Evolutionary conservation across 2,888 invertebrate genomes (phyloP), one percentile per base, ranked within the genome.

Genomic region (Trissonchulus sp.): DNA sequence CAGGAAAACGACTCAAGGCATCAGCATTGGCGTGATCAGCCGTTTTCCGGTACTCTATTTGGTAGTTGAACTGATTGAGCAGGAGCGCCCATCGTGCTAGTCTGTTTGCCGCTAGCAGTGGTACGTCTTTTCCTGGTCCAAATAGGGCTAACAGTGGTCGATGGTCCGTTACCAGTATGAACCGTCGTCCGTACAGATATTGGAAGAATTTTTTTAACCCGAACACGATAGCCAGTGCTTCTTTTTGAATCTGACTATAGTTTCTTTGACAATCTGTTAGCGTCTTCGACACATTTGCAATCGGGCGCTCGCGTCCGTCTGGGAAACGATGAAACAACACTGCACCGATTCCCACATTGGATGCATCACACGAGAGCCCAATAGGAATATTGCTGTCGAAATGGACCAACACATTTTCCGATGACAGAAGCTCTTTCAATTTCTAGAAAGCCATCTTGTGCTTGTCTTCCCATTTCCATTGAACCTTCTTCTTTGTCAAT

Each of bases 1-100:
- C 63, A 38, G 69, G 71, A 2, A 79, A 28, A 18, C 77, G 75
- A 78, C 78, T 79, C 15, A 78, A 74, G 15, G 74, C 75, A 71
- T 79, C 77, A 33, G 78, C 78, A 60, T 78, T 78, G 30, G 37
- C 74, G 36, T 78, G 78, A 68, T 73, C 69, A 3, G 73, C 3
- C 3, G 73, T 73, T 28, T 63, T 15, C 31, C 73, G 31, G 35
- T 33, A 31, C n/a, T 71, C 71, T 23, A 71, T 71, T 35, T 31
- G 31, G 71, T 71, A 71, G 73, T 72, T 69, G 23, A 30, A 73
- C 23, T 73, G 28, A 72, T 33, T 73, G 28, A 30, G 72, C 3
- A 63, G 36, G 30, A 79, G 63, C 0, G 76, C 77, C 78, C 78
- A 79, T n/a, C 74, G 60, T 31, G 77, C 77, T 15, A 77, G 62